These are phyloP conservation scores for Brienomyrus longianalis DNA, from an alignment of 2,113 vertebrate genomes.

Conservation along the genomic window DNA sequence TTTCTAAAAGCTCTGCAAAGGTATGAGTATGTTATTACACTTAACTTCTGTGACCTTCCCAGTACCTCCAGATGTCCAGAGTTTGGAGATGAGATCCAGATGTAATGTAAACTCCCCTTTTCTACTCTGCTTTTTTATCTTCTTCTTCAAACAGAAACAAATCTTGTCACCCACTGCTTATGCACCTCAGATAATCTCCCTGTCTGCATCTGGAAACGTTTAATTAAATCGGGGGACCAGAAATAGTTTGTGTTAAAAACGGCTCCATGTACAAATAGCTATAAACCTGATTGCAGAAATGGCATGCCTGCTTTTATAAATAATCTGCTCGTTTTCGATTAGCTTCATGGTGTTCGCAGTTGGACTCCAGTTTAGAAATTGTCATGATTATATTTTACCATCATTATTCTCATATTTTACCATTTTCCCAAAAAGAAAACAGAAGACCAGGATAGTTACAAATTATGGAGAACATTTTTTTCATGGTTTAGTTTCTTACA, in stretches of 20 bases:
- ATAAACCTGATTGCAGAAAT: neutral
- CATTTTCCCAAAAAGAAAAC: neutral
- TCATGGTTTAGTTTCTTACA: neutral
- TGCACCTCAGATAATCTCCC: neutral
- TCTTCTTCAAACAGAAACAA: conserved; percentile 9
- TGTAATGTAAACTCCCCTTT: conserved; percentile 4
- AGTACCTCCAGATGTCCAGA: conserved; percentile 28
- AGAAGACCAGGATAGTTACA: neutral
- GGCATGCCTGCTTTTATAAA: neutral
- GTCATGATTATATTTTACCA: neutral
- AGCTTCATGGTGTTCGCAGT: neutral
- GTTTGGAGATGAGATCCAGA: conserved; percentile 32
- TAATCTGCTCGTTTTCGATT: neutral
- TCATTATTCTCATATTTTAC: neutral
- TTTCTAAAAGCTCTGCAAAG: conserved; percentile 4
- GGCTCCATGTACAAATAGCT: neutral
- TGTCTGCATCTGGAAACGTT: neutral
- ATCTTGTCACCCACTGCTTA: neutral
- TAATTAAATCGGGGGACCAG: neutral
- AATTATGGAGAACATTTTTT: neutral
- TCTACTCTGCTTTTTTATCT: neutral
- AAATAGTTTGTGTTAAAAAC: neutral
- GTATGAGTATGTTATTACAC: conserved; percentile 14
- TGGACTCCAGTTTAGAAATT: neutral
- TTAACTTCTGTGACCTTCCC: conserved; percentile 12